Evolutionary conservation across 1,140 invertebrate species (phyloP).

Genomic region (Theocolax elegans): DNA sequence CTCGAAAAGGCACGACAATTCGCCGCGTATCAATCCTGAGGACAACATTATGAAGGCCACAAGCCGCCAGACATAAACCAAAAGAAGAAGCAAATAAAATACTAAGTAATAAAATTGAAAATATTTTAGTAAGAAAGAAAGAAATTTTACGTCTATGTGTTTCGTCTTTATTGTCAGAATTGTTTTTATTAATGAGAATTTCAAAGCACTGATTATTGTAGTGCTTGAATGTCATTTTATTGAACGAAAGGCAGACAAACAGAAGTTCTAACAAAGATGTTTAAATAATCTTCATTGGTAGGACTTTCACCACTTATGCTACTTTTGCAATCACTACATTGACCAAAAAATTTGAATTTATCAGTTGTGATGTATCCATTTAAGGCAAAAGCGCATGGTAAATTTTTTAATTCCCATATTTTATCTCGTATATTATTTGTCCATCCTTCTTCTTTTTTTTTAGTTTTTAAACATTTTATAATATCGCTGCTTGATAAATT

Average conservation of each 20-base stretch:
- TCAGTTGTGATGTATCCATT: neutral
- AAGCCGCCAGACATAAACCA: too few relatives aligned
- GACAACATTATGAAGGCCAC: too few relatives aligned
- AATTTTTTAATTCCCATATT: neutral
- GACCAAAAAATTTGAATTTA: neutral
- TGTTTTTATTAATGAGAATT: neutral
- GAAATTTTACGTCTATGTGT: too few relatives aligned
- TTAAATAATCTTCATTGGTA: neutral
- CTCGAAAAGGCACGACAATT: too few relatives aligned
- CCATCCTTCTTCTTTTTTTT: neutral
- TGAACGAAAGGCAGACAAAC: neutral
- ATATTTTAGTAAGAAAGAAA: too few relatives aligned
- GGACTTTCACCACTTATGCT: neutral
- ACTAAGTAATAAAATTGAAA: too few relatives aligned
- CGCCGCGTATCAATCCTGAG: too few relatives aligned
- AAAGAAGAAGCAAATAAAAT: too few relatives aligned
- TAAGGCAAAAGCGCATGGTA: neutral
- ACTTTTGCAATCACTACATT: neutral
- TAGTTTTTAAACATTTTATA: neutral
- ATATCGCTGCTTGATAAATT: neutral
- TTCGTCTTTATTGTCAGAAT: too few relatives aligned
- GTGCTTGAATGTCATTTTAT: neutral
- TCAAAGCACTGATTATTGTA: neutral
- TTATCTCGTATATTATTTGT: neutral
- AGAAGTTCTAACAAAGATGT: neutral